phyloP scores from a whole-genome alignment of 2,888 invertebrate species.

The Drosophila formosana region DNA sequence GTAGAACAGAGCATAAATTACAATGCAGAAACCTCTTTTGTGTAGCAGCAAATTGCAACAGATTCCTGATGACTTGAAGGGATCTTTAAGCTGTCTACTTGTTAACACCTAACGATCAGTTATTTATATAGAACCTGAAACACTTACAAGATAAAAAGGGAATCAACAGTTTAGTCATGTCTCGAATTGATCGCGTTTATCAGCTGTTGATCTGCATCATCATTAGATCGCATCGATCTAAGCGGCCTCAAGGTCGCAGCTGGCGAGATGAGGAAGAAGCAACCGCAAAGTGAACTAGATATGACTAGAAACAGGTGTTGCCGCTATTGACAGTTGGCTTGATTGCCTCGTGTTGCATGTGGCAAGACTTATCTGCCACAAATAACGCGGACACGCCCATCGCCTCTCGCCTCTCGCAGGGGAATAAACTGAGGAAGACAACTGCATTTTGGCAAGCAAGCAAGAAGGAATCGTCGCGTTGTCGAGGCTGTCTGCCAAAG shows the following conservation, averaged over 20 bases:
- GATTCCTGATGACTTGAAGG: constrained; percentile 37
- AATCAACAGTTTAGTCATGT: constrained; percentile 11
- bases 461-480: constrained; percentile 49
- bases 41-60: constrained; percentile 66
- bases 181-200: constrained; percentile 36
- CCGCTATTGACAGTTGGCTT: constrained; percentile 71
- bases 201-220: constrained; percentile 9
- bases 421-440: constrained; percentile 49
- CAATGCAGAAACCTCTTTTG: constrained; percentile 58
- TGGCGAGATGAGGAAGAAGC: neutral
- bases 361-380: constrained; percentile 43
- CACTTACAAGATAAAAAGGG: neutral
- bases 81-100: constrained; percentile 29
- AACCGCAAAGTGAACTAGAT: constrained; percentile 35
- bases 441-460: constrained; percentile 63
- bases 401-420: constrained; percentile 37
- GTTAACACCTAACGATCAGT: constrained; percentile 37
- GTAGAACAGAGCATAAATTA: constrained; percentile 65
- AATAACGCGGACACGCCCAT: constrained; percentile 56
- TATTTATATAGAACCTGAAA: constrained; percentile 6
- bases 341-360: constrained; percentile 71
- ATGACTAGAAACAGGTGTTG: constrained; percentile 62
- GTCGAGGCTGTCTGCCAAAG: constrained; percentile 53
- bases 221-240: constrained; percentile 12
- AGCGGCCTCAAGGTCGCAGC: constrained; percentile 61